Evolutionary conservation across 53 echinoderm and acorn worm species (phyloP).

Genomic region (Astropecten irregularis): DNA sequence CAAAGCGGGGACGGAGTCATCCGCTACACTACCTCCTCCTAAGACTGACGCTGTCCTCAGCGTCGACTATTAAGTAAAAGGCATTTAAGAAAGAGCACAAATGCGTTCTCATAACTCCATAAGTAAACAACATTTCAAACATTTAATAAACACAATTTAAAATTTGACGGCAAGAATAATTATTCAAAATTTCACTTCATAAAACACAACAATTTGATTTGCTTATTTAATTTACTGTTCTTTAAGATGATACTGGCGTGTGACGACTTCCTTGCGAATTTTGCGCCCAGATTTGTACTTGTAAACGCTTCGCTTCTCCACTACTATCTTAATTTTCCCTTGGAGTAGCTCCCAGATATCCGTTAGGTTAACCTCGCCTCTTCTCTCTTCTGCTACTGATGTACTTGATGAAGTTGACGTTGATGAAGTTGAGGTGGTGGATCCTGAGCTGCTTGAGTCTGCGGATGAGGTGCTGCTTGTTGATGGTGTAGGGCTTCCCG

Average conservation of each 20-base stretch:
- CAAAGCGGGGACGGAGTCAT: neutral
- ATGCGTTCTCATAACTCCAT: neutral
- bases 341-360: neutral
- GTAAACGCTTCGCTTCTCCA: neutral
- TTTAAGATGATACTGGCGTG: neutral
- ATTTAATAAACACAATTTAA: neutral
- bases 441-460: neutral
- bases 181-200: neutral
- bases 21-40: constrained; percentile 26
- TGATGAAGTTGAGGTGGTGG: too few species aligned
- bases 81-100: neutral
- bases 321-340: neutral
- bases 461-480: neutral
- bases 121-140: neutral
- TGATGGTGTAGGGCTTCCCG: neutral
- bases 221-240: neutral
- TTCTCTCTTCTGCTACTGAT: neutral
- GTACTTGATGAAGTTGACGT: neutral
- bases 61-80: neutral
- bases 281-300: neutral
- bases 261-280: neutral
- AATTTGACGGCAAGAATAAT: neutral
- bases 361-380: neutral
- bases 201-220: neutral
- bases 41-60: constrained; percentile 34